Base-by-base conservation (phyloP, 2,888 invertebrate genomes). In the Cephus pulcher region DNA sequence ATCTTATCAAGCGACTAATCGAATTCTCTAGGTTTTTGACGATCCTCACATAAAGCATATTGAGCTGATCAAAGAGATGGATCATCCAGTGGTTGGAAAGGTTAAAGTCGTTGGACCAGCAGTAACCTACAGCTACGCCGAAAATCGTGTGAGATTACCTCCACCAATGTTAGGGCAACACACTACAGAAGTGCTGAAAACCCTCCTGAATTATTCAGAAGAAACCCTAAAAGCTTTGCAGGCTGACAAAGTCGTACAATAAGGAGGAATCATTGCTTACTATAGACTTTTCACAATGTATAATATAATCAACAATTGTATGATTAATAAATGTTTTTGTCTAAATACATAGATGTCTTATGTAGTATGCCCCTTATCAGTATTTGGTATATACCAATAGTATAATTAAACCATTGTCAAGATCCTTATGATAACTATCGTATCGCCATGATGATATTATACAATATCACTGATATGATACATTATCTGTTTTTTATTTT, bases 141-240 rank as follows among this genome's bases (percentile, higher is more conserved):
- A 94, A 1, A 97, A 97, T 88, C 91, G 92, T 82, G 94, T 95
- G 0, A 93, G 96, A 79, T 92, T 92, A 3, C 94, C 97, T 0
- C 98, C 99, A 0, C 99, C 99, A 0, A 91, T 93, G 11, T 92
- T 98, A 35, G 99, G 98, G 0, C 95, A 99, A 89, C 98, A 99
- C 88, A 98, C 99, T 0, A 92, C 93, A 79, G 94, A 96, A 85
- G 93, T 99, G 75, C 92, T 99, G 69, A 90, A 92, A n/a, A 92
- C 94, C 80, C 89, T 96, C 81, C 92, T 97, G 73, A 93, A 94
- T 1, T 96, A 95, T 87, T 92, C 93, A 74, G 92, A 94, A 12
- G 91, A 92, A 32, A 92, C 94, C 87, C 94, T 97, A 85, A 84
- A 93, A n/a, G 77, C 86, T 79, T 91, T 95, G 71, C 92, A 87